Base-by-base conservation (phyloP, 2,888 invertebrate genomes). In the Hylaea fasciaria region DNA sequence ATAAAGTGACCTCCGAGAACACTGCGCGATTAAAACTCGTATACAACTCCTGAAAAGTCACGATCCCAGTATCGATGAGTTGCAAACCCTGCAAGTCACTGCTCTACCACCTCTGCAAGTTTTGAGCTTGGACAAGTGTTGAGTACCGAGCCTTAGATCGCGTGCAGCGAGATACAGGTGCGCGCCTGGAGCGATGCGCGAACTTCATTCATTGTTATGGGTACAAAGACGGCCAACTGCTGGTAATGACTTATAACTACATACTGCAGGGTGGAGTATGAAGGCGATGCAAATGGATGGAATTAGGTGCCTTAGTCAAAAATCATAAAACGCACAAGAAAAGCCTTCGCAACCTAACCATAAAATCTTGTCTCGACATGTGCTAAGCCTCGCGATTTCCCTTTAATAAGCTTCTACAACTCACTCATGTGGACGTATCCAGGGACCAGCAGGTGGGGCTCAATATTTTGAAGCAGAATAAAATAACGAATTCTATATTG, bases 101-200 rank as follows among this genome's bases (percentile, higher is more conserved):
- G n/a, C n/a, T n/a, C n/a, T n/a, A n/a, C n/a, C n/a, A n/a, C n/a
- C n/a, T n/a, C n/a, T n/a, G n/a, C n/a, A n/a, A n/a, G n/a, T n/a
- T n/a, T n/a, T n/a, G n/a, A n/a, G n/a, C n/a, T n/a, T n/a, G n/a
- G n/a, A n/a, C n/a, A n/a, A n/a, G n/a, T n/a, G n/a, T n/a, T n/a
- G n/a, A n/a, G n/a, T n/a, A 51, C 39, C 1, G 8, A 32, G 11
- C 82, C 64, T 83, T 71, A 87, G 69, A 87, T 90, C 83, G 90
- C 90, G 90, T 91, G 91, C 82, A 83, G 68, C 54, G 50, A 62
- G 79, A 77, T 86, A 90, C 91, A 91, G 90, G 90, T 91, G 91
- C 82, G 77, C 64, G 83, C 87, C 83, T 75, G 80, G 83, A 82
- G 89, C 89, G 87, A 81, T 84, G 88, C 81, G 83, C 82, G 71